Conservation (phyloP, 1,140 invertebrate species). For the Zaprionus nigranus region DNA sequence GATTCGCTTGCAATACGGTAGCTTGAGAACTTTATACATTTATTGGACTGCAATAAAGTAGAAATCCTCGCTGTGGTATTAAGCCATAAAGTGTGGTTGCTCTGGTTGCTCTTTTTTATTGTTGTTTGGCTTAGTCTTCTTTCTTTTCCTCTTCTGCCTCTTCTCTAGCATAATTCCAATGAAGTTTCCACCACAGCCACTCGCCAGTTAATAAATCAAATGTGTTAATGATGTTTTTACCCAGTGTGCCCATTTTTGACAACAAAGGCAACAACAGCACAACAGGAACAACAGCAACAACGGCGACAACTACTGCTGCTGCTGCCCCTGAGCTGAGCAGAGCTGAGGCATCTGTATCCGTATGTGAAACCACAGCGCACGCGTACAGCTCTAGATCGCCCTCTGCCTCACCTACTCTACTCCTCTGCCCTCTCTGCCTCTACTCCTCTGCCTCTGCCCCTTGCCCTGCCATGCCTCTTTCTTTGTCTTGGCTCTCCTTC, state of each 20-base stretch:
- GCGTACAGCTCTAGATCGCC: conserved; percentile 13
- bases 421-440: conserved; percentile 2
- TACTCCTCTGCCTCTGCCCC: neutral
- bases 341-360: conserved; percentile 20
- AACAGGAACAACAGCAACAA: conserved; percentile 16
- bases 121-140: conserved; percentile 32
- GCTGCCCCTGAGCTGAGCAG: conserved; percentile 17
- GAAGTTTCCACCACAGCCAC: conserved; percentile 60
- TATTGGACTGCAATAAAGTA: conserved; percentile 51
- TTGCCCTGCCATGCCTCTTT: neutral
- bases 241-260: conserved; percentile 78
- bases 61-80: conserved; percentile 51
- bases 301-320: conserved; percentile 34
- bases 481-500: neutral
- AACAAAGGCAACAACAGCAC: conserved; percentile 65
- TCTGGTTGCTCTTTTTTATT: conserved; percentile 29
- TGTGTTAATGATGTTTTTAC: conserved; percentile 84
- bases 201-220: conserved; percentile 84
- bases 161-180: conserved; percentile 52
- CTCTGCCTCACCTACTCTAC: conserved; percentile 2
- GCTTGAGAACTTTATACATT: conserved; percentile 81
- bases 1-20: conserved; percentile 49
- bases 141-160: conserved; percentile 28
- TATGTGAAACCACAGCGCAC: conserved; percentile 25
- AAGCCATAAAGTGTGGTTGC: conserved; percentile 71